These are phyloP conservation scores for Dendronephthya gigantea DNA, from an alignment of 64 coral and sea anemone genomes.

Conservation along the genomic window DNA sequence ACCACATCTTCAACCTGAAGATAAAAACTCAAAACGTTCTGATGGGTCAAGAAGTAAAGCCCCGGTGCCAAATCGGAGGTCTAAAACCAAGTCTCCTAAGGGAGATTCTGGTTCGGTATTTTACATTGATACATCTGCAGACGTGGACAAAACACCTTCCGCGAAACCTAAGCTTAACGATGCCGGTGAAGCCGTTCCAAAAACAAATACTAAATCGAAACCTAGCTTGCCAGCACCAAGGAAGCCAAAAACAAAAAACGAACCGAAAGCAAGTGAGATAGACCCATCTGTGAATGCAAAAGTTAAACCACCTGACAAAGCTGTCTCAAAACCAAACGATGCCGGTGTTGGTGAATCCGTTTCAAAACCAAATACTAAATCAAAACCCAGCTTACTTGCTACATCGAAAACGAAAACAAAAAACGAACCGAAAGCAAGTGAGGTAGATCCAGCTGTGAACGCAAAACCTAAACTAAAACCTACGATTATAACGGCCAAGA, in stretches of 20 bases:
- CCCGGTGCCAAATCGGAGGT: not conserved
- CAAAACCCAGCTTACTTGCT: not conserved
- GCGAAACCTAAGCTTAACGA: not conserved
- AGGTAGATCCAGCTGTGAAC: not conserved
- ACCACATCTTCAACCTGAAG: not conserved
- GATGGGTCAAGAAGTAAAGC: not conserved
- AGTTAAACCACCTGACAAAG: not conserved
- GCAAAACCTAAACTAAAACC: not conserved
- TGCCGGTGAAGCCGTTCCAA: not conserved
- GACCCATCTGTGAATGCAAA: not conserved
- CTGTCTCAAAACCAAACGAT: not conserved
- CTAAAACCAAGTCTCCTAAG: not conserved
- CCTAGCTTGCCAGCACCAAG: not conserved
- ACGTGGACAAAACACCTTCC: not conserved
- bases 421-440: constrained; percentile 18
- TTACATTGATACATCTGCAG: not conserved
- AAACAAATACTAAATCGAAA: not conserved
- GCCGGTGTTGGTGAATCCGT: not conserved
- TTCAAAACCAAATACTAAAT: not conserved
- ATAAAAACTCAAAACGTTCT: not conserved
- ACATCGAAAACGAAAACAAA: constrained; percentile 27
- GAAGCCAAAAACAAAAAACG: constrained; percentile 33
- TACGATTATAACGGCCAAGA: not conserved
- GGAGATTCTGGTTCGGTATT: not conserved
- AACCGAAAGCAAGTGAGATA: constrained; percentile 7